Conservation (phyloP, 1,140 invertebrate species). For the Drosophila murphyi region DNA sequence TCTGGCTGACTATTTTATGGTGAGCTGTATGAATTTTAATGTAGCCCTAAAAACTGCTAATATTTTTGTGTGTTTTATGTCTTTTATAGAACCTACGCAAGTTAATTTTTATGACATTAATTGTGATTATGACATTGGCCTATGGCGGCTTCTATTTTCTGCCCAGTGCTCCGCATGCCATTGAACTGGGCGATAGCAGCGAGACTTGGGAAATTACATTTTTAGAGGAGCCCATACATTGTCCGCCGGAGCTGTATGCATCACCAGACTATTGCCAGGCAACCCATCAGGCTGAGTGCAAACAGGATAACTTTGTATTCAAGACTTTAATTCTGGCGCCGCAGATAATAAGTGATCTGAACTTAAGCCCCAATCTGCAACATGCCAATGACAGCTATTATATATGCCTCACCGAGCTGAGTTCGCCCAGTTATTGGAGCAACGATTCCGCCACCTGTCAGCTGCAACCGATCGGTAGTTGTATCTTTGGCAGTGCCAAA, state of each 20-base stretch:
- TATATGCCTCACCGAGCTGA: slow-evolving; percentile 32
- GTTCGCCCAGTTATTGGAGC: slow-evolving; percentile 5
- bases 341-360: slow-evolving; percentile 8
- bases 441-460: slow-evolving; percentile 25
- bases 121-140: slow-evolving; percentile 87
- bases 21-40: slow-evolving; percentile 39
- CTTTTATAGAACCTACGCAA: slow-evolving; percentile 87
- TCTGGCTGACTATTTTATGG: slow-evolving; percentile 88
- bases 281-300: slow-evolving; percentile 40
- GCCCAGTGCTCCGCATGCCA: slow-evolving; percentile 78
- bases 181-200: slow-evolving; percentile 49
- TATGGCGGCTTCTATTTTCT: slow-evolving; percentile 89
- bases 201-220: slow-evolving; percentile 42
- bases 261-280: slow-evolving; percentile 33
- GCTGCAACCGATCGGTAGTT: slow-evolving; percentile 47
- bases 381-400: slow-evolving; percentile 53
- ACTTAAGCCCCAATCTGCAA: slow-evolving; percentile 44
- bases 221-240: slow-evolving; percentile 10
- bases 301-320: slow-evolving; percentile 13
- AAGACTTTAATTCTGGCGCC: slow-evolving; percentile 37
- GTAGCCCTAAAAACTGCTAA: neutral
- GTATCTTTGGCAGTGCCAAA: slow-evolving; percentile 86
- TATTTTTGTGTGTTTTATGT: neutral
- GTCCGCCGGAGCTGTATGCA: slow-evolving; percentile 34
- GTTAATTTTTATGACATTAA: slow-evolving; percentile 88